A percentile compares a stretch with the other conserved stretches of the same genome.
Evolutionary conservation across 2,888 invertebrate species (phyloP).

Genomic region (Rhagonycha lutea): DNA sequence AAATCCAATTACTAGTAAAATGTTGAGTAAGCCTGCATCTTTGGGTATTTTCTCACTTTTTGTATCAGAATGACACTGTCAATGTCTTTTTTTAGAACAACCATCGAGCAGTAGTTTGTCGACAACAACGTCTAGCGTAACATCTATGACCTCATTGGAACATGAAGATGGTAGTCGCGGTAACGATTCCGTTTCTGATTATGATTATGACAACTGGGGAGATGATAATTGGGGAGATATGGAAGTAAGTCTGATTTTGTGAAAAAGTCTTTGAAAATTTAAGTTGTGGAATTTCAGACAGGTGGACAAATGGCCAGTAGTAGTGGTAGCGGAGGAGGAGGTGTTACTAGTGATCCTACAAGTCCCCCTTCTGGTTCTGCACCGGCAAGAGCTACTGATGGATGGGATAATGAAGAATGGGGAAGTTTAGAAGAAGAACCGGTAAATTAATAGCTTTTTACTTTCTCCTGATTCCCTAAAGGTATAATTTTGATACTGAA

Average conservation of each 20-base stretch:
- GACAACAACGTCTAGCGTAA: constrained; percentile 85
- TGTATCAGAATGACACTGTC: neutral
- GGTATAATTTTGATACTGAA: too few relatives aligned
- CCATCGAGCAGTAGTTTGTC: constrained; percentile 88
- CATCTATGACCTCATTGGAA: constrained; percentile 86
- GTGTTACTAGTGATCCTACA: constrained; percentile 58
- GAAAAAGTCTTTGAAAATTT: neutral
- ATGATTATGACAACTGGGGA: constrained; percentile 85
- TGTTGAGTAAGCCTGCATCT: constrained; percentile 81
- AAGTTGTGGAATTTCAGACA: constrained; percentile 41
- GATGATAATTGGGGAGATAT: constrained; percentile 91
- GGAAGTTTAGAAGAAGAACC: constrained; percentile 83
- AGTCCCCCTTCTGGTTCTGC: constrained; percentile 60
- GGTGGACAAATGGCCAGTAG: constrained; percentile 54
- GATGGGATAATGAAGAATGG: constrained; percentile 88
- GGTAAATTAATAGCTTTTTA: constrained; percentile 53
- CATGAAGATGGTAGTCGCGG: constrained; percentile 72
- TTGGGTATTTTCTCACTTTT: constrained; percentile 59
- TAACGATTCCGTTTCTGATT: constrained; percentile 83
- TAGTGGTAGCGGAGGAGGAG: constrained; percentile 53
- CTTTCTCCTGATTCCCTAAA: neutral
- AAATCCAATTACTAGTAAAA: constrained; percentile 69
- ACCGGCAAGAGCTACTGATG: constrained; percentile 59
- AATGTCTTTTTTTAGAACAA: constrained; percentile 65
- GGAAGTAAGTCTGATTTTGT: constrained; percentile 63